Evolutionary conservation across 2,888 invertebrate genomes (phyloP).

Genomic region (Lasioglossum marginatum): DNA sequence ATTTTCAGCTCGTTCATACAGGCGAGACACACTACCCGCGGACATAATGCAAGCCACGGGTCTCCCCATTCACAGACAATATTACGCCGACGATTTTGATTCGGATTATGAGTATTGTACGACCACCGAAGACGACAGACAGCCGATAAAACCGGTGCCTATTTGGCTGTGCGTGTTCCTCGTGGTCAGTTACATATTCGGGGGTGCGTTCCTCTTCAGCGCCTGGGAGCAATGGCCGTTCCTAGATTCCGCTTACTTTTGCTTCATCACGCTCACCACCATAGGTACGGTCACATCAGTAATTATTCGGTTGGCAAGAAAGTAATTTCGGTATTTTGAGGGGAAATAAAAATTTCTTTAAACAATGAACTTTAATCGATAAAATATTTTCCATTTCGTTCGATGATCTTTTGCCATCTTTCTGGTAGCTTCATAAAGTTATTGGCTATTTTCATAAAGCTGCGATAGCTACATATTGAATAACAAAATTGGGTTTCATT

Average conservation of each 20-base stretch:
- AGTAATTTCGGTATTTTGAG: not conserved
- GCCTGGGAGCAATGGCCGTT: constrained; percentile 95
- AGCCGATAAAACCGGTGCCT: constrained; percentile 90
- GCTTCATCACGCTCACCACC: constrained; percentile 96
- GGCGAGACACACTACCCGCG: constrained; percentile 85
- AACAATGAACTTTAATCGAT: no score
- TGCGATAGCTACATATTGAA: no score
- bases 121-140: constrained; percentile 85
- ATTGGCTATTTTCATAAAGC: no score
- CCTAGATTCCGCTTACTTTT: constrained; percentile 96
- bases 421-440: no score
- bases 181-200: constrained; percentile 95
- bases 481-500: no score
- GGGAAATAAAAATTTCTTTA: no score
- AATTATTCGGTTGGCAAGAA: not conserved
- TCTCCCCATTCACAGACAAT: constrained; percentile 87
- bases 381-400: no score
- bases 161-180: constrained; percentile 95
- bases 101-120: constrained; percentile 86
- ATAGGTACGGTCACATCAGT: constrained; percentile 86
- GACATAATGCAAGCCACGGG: constrained; percentile 90
- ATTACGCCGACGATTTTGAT: constrained; percentile 87
- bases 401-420: no score
- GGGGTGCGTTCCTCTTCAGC: constrained; percentile 94
- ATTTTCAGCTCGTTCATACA: constrained; percentile 74